These are phyloP conservation scores for Drosophila quinaria DNA, from an alignment of 2,888 invertebrate species.

Conservation along the genomic window DNA sequence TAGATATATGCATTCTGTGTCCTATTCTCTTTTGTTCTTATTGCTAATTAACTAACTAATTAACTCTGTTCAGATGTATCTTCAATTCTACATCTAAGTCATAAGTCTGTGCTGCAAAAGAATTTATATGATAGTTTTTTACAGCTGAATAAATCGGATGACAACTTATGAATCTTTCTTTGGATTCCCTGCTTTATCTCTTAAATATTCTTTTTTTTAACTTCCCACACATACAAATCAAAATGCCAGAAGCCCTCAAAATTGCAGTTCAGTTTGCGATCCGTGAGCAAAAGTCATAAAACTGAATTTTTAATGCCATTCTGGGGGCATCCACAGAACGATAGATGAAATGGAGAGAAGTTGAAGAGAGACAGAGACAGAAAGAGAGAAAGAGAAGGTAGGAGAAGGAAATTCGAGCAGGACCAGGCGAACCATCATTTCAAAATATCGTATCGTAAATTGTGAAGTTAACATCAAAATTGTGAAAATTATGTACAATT, in stretches of 20 bases:
- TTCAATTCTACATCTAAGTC: too few species aligned
- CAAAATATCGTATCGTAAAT: slow-evolving; percentile 82
- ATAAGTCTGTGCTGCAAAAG: neutral
- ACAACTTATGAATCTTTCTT: slow-evolving; percentile 4
- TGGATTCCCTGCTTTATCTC: neutral
- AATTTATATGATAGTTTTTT: neutral
- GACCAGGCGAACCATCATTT: slow-evolving; percentile 65
- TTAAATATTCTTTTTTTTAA: neutral
- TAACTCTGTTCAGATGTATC: too few species aligned
- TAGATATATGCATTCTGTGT: too few species aligned
- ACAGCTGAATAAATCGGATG: slow-evolving; percentile 10
- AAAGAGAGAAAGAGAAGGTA: slow-evolving; percentile 8
- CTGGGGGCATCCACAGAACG: slow-evolving; percentile 29
- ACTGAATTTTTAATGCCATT: slow-evolving; percentile 65
- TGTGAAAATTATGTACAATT: slow-evolving; percentile 82
- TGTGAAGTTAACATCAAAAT: slow-evolving; percentile 83
- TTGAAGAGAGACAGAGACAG: neutral
- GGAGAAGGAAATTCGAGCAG: slow-evolving; percentile 17
- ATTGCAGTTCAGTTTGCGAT: slow-evolving; percentile 39
- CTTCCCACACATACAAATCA: slow-evolving; percentile 33
- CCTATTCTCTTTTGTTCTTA: too few species aligned
- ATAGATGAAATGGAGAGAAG: slow-evolving; percentile 45
- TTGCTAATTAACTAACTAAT: too few species aligned
- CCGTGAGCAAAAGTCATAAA: slow-evolving; percentile 54
- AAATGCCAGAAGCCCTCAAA: slow-evolving; percentile 26